These are phyloP conservation scores for Operophtera brumata DNA, from an alignment of 2,888 invertebrate genomes.

Conservation along the genomic window DNA sequence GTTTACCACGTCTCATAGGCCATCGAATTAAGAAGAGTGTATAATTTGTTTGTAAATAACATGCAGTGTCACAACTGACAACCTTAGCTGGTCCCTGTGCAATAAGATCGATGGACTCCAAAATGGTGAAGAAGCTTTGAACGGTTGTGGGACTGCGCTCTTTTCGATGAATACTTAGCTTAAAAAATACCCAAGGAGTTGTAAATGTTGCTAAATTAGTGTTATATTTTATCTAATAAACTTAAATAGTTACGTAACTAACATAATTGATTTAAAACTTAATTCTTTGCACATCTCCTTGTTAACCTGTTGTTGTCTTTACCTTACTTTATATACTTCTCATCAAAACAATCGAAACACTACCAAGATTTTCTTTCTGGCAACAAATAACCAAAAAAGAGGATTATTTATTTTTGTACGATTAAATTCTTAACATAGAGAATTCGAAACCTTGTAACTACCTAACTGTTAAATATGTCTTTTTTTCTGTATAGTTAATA, in stretches of 20 bases:
- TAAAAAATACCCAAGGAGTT: background rate
- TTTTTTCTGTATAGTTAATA: too few species aligned
- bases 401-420: too few species aligned
- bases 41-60: conserved; percentile 2
- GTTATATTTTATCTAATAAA: conserved; percentile 1
- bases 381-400: too few species aligned
- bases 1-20: conserved; percentile 19
- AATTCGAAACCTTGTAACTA: too few species aligned
- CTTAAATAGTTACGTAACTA: background rate
- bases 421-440: too few species aligned
- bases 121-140: background rate
- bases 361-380: too few species aligned
- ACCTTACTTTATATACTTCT: too few species aligned
- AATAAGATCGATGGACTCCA: background rate
- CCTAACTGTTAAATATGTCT: too few species aligned
- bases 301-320: too few species aligned
- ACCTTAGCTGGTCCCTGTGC: background rate
- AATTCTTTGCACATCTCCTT: conserved; percentile 7
- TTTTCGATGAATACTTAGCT: conserved; percentile 7
- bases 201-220: conserved; percentile 13
- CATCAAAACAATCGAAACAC: too few species aligned
- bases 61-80: background rate
- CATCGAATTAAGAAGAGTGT: conserved; percentile 15
- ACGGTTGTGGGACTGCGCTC: conserved; percentile 10
- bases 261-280: background rate